Conservation (phyloP, 2,113 vertebrate genomes). For the Chloropsis cyanopogon region DNA sequence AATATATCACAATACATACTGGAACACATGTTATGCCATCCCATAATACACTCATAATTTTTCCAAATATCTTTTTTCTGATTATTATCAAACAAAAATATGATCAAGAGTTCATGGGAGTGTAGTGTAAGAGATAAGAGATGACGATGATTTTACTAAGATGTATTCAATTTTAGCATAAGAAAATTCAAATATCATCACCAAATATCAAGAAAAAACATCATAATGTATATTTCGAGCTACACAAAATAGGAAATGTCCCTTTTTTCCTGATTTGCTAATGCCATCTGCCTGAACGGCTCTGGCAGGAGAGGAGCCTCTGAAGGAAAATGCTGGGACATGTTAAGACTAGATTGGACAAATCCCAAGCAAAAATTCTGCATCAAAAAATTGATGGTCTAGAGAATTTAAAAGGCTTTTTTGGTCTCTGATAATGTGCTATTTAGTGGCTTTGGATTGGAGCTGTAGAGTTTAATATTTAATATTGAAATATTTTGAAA, state of each 20-base stretch:
- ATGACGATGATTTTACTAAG: not conserved
- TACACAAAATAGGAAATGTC: not conserved
- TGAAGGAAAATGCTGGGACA: not conserved
- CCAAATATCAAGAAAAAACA: not conserved
- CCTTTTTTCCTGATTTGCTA: not conserved
- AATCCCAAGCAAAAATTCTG: conserved; percentile 22
- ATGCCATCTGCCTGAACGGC: not conserved
- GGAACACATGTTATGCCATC: not conserved
- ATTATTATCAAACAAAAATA: not conserved
- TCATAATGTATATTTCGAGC: not conserved
- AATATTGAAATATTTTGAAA: conserved; percentile 24
- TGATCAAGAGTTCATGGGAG: not conserved
- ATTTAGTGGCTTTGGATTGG: not conserved
- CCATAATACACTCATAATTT: not conserved
- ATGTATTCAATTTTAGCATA: not conserved
- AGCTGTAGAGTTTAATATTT: conserved; percentile 15
- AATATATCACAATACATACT: not conserved
- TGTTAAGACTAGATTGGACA: not conserved
- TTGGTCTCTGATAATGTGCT: not conserved
- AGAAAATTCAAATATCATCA: not conserved
- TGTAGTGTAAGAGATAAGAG: not conserved
- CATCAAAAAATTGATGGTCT: not conserved
- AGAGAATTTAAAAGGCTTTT: not conserved
- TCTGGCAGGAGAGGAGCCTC: conserved; percentile 8
- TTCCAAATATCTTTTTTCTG: not conserved